Conservation (phyloP, 2,113 vertebrate genomes). For the Cacatua alba region DNA sequence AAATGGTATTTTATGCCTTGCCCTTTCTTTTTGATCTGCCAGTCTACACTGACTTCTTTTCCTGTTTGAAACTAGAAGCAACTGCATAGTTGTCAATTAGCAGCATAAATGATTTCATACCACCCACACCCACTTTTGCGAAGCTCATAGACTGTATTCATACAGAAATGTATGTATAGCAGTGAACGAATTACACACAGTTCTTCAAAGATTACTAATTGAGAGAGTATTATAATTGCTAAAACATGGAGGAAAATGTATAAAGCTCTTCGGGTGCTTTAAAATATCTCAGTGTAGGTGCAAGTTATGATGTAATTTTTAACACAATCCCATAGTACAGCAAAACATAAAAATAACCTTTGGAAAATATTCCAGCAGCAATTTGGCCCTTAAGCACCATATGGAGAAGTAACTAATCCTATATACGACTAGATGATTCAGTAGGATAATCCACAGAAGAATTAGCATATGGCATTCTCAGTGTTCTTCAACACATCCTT, state of each 20-base stretch:
- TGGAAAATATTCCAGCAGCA: constrained; percentile 2
- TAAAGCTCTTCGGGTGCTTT: background rate
- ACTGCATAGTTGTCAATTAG: constrained; percentile 2
- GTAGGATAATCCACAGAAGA: constrained; percentile 12
- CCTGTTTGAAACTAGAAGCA: background rate
- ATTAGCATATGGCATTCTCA: constrained; percentile 10
- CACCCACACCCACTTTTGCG: background rate
- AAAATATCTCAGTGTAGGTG: background rate
- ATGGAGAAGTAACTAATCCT: constrained; percentile 36
- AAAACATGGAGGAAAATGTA: background rate
- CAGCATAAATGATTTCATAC: background rate
- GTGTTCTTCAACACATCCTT: background rate
- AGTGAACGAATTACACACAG: background rate
- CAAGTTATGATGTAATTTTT: background rate
- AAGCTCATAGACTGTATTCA: background rate
- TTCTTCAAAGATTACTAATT: background rate
- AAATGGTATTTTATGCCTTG: background rate
- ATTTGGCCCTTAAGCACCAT: constrained; percentile 11
- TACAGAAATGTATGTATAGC: background rate
- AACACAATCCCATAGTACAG: background rate
- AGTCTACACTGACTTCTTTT: background rate
- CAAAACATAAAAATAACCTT: constrained; percentile 4
- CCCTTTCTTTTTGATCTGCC: background rate
- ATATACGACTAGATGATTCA: background rate
- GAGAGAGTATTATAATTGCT: background rate